phyloP scores from a whole-genome alignment of 1,140 invertebrate species.

The Drosophila hydei region DNA sequence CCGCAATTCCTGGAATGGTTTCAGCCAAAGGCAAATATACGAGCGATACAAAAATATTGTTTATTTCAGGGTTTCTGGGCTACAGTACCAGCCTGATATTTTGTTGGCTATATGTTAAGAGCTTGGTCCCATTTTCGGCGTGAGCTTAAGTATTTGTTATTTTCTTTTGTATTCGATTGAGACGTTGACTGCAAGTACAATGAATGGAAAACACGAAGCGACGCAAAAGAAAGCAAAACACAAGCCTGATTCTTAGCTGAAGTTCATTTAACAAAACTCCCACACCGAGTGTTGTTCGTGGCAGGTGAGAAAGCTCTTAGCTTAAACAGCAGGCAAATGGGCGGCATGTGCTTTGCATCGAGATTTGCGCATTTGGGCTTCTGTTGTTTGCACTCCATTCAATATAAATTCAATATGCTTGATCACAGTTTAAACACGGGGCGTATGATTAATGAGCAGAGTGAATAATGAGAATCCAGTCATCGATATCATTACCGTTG shows the following conservation, averaged over 20 bases:
- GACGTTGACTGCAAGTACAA: constrained; percentile 2
- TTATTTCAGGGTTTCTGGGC: constrained; percentile 2
- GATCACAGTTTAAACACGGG: constrained; percentile 49
- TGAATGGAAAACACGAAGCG: constrained; percentile 17
- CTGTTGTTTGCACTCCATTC: constrained; percentile 53
- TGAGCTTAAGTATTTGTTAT: constrained; percentile 29
- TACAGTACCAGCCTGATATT: not conserved
- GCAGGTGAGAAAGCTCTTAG: constrained; percentile 16
- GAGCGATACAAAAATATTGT: not conserved
- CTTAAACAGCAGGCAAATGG: not conserved
- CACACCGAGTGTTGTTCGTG: constrained; percentile 11
- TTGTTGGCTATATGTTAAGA: constrained; percentile 17
- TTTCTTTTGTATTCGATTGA: constrained; percentile 7
- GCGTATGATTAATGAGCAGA: constrained; percentile 62
- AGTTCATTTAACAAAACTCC: constrained; percentile 16
- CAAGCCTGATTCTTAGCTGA: constrained; percentile 9
- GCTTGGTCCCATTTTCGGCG: constrained; percentile 21
- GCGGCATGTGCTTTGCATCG: not conserved
- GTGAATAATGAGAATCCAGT: constrained; percentile 36
- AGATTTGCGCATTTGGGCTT: constrained; percentile 5
- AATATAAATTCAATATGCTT: constrained; percentile 59
- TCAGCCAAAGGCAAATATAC: not conserved
- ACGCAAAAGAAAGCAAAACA: constrained; percentile 33
- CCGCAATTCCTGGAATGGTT: constrained; percentile 3
- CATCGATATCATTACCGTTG: not conserved